Evolutionary conservation across 2,797 vertebrate genomes (phyloP).

Genomic region (Micromesistius poutassou): DNA sequence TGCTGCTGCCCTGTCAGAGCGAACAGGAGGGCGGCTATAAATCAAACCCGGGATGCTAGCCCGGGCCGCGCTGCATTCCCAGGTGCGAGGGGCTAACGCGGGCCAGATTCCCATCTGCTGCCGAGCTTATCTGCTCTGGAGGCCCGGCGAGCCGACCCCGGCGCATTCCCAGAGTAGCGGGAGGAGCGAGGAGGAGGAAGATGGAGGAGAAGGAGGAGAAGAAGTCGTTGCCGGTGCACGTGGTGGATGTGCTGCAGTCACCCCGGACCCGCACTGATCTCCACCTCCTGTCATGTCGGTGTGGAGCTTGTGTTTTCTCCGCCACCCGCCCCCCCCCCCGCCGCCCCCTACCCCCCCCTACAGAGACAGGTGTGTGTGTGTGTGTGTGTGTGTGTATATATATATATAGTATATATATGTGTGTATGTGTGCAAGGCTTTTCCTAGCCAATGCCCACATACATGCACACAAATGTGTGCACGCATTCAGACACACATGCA

Average conservation of each 20-base stretch:
- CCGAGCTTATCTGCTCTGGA: slow-evolving; percentile 2
- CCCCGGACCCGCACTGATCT: background rate
- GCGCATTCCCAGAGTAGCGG: background rate
- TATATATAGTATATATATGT: no score
- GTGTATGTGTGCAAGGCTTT: background rate
- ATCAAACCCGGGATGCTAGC: background rate
- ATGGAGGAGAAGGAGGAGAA: background rate
- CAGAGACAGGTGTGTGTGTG: background rate
- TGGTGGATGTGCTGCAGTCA: background rate
- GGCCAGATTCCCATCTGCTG: background rate
- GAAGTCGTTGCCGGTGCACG: background rate
- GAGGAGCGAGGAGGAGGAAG: background rate
- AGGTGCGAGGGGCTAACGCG: background rate
- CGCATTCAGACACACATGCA: background rate
- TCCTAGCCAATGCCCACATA: background rate
- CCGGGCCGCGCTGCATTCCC: background rate
- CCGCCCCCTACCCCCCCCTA: background rate
- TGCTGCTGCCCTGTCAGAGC: background rate
- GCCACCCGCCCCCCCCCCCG: no score
- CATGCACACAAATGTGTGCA: background rate
- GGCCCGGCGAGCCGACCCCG: background rate
- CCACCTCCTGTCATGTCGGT: background rate
- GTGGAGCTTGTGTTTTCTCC: background rate
- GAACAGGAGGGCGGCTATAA: background rate
- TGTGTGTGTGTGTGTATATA: background rate